Evolutionary conservation across 2,797 vertebrate genomes (phyloP).

Genomic region (Philypnodon macrostomus): DNA sequence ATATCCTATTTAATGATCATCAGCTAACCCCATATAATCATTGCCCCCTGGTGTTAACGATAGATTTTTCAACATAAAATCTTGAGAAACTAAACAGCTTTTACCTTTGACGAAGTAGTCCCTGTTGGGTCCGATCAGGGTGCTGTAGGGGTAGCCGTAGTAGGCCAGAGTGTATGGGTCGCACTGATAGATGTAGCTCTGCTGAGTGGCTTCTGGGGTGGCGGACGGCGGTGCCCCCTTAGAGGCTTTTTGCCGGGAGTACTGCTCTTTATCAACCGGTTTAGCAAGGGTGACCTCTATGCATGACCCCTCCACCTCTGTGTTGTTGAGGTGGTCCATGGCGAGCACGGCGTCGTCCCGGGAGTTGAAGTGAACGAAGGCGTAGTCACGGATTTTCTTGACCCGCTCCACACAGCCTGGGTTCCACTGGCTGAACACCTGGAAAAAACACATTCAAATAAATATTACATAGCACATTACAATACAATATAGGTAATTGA

Average conservation of each 20-base stretch:
- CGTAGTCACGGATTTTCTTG: conserved; percentile 98
- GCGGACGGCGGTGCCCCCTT: conserved; percentile 83
- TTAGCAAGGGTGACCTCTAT: conserved; percentile 98
- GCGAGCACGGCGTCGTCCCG: conserved; percentile 93
- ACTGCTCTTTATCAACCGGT: conserved; percentile 98
- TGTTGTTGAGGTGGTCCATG: conserved; percentile 94
- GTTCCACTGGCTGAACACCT: conserved; percentile 94
- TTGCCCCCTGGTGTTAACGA: no score
- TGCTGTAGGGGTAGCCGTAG: conserved; percentile 95
- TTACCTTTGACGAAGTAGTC: conserved; percentile 99
- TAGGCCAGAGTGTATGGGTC: conserved; percentile 95
- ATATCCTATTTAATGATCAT: no score
- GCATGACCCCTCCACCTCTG: conserved; percentile 93
- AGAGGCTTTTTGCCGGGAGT: conserved; percentile 96
- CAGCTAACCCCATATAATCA: background rate
- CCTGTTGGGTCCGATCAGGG: conserved; percentile 96
- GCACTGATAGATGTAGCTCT: conserved; percentile 94
- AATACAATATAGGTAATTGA: no score
- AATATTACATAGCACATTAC: no score
- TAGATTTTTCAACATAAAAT: no score
- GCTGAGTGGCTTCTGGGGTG: conserved; percentile 75
- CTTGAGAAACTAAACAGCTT: conserved; percentile 45
- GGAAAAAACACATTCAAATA: conserved; percentile 46
- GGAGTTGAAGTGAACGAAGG: conserved; percentile 94
- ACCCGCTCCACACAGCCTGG: conserved; percentile 94